Conservation (phyloP, 2,797 vertebrate genomes). For the Sebastiscus albofasciatus region DNA sequence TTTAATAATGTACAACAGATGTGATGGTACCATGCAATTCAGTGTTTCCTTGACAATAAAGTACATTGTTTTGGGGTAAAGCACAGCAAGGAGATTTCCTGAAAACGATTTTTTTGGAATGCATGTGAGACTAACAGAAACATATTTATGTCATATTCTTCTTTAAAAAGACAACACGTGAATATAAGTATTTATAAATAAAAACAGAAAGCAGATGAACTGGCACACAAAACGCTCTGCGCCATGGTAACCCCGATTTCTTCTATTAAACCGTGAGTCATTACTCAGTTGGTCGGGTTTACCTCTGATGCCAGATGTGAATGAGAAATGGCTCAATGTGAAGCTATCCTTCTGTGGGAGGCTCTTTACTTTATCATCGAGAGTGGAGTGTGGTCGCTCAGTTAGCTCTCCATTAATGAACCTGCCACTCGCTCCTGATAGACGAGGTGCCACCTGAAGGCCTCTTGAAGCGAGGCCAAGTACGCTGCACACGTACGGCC, state of each 20-base stretch:
- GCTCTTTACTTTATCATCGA: slow-evolving; percentile 52
- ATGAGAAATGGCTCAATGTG: slow-evolving; percentile 19
- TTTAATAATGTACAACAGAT: slow-evolving; percentile 72
- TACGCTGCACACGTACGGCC: slow-evolving; percentile 14
- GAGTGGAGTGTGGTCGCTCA: slow-evolving; percentile 45
- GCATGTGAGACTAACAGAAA: slow-evolving; percentile 1
- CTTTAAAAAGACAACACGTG: background rate
- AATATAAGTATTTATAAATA: slow-evolving; percentile 12
- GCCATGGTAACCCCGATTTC: slow-evolving; percentile 28
- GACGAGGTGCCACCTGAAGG: slow-evolving; percentile 63
- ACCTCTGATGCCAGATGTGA: slow-evolving; percentile 59
- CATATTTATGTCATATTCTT: slow-evolving; percentile 1
- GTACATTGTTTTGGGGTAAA: slow-evolving; percentile 58
- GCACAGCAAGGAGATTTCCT: slow-evolving; percentile 43
- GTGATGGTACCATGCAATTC: slow-evolving; percentile 59
- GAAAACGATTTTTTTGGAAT: slow-evolving; percentile 33
- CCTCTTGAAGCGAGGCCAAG: slow-evolving; percentile 38
- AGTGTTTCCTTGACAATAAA: slow-evolving; percentile 65
- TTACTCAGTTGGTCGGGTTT: slow-evolving; percentile 52
- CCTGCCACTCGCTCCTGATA: slow-evolving; percentile 63
- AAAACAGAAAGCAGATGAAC: slow-evolving; percentile 21
- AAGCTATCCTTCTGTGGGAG: slow-evolving; percentile 28
- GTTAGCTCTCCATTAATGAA: slow-evolving; percentile 69
- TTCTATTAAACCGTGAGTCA: slow-evolving; percentile 42
- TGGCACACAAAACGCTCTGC: slow-evolving; percentile 10